phyloP scores from a whole-genome alignment of 2,113 vertebrate genomes.

The Python bivittatus region DNA sequence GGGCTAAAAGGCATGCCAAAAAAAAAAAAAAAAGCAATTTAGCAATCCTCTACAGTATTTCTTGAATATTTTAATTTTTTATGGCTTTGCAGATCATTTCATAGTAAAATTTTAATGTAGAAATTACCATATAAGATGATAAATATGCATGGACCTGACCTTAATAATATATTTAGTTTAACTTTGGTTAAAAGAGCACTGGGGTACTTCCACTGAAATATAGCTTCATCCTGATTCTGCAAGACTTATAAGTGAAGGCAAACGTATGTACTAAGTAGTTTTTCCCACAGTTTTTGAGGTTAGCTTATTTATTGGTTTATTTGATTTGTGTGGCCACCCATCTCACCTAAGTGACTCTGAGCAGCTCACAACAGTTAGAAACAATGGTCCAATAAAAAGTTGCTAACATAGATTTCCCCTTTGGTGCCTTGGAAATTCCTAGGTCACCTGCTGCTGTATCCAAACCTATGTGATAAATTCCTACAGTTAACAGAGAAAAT shows the following conservation, averaged over 20 bases:
- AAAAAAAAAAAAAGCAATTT: no score
- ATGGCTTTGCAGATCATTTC: no score
- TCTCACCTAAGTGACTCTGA: neutral
- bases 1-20: no score
- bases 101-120: neutral
- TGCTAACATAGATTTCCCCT: neutral
- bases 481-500: neutral
- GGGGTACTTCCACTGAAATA: neutral
- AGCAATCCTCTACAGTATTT: no score
- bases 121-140: neutral
- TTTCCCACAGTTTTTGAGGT: neutral
- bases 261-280: neutral
- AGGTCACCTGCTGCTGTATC: neutral
- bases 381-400: neutral
- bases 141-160: neutral
- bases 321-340: neutral
- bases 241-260: neutral
- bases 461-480: neutral
- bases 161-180: neutral
- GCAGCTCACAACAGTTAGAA: neutral
- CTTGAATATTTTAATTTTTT: no score
- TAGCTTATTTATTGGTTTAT: neutral
- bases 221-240: neutral
- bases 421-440: neutral
- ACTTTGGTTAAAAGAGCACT: neutral